Percentiles rank a stretch among this genome's conserved stretches.
Evolutionary conservation across 2,888 invertebrate species (phyloP).

Genomic region (Callinectes sapidus): DNA sequence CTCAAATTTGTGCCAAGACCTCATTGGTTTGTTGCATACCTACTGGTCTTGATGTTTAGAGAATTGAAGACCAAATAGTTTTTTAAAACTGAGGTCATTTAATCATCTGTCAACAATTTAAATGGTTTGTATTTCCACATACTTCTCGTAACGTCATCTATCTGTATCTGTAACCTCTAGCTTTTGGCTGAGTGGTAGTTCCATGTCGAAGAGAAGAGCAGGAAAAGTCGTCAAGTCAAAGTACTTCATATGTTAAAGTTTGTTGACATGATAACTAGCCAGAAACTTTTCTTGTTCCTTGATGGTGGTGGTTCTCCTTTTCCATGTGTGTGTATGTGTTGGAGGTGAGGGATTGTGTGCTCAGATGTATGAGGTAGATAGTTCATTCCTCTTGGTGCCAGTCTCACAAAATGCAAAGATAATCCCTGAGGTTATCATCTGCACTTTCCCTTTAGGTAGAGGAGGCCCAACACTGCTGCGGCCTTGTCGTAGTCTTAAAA

Average conservation of each 20-base stretch:
- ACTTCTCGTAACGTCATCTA: conserved; percentile 14
- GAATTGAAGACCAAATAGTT: background rate
- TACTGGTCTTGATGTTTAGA: background rate
- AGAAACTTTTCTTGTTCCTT: conserved; percentile 31
- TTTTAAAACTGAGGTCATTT: background rate
- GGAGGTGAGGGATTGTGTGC: background rate
- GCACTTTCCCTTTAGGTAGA: background rate
- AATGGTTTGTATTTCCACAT: conserved; percentile 27
- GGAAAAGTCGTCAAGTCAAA: conserved; percentile 20
- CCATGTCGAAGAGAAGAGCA: conserved; percentile 5
- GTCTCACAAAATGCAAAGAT: background rate
- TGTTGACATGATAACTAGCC: conserved; percentile 23
- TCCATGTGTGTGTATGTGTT: conserved; percentile 12
- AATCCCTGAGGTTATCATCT: background rate
- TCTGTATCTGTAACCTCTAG: conserved; percentile 11
- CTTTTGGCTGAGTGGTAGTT: conserved; percentile 19
- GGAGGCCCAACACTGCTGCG: background rate
- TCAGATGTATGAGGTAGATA: background rate
- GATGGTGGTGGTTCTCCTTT: conserved; percentile 6
- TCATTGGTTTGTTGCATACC: background rate
- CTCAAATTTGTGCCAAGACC: conserved; percentile 5
- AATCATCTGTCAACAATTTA: conserved; percentile 27
- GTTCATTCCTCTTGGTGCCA: background rate
- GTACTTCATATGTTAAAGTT: conserved; percentile 11
- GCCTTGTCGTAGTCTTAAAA: background rate